Evolutionary conservation across 2,888 invertebrate species (phyloP).

Genomic region (Exocentrus adspersus): DNA sequence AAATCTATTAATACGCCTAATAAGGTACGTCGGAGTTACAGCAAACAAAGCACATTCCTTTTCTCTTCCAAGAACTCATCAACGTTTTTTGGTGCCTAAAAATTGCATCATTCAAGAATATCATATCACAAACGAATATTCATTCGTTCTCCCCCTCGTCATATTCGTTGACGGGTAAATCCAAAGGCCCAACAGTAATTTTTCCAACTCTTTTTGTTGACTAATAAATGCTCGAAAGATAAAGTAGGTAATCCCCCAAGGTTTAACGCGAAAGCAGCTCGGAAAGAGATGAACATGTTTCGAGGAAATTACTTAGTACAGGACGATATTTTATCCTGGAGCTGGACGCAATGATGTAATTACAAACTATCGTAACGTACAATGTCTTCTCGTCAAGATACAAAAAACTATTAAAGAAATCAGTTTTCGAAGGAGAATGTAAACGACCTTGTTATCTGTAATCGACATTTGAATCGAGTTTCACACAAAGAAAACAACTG

Average conservation of each 20-base stretch:
- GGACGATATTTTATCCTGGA: neutral
- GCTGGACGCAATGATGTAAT: neutral
- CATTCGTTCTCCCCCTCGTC: too few relatives aligned
- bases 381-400: conserved; percentile 9
- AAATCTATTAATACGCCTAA: too few relatives aligned
- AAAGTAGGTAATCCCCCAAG: conserved; percentile 17
- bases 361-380: too few relatives aligned
- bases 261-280: neutral
- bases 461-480: conserved; percentile 55
- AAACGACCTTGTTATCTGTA: conserved; percentile 59
- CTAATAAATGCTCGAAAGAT: conserved; percentile 4
- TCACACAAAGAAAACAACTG: conserved; percentile 55
- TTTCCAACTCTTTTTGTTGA: conserved; percentile 3
- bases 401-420: conserved; percentile 46
- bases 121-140: too few relatives aligned
- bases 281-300: too few relatives aligned
- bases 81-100: too few relatives aligned
- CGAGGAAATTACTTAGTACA: neutral
- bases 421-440: conserved; percentile 58
- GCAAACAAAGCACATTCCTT: too few relatives aligned
- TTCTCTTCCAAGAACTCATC: too few relatives aligned
- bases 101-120: too few relatives aligned
- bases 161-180: conserved; percentile 6
- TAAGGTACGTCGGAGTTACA: too few relatives aligned
- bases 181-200: conserved; percentile 12